Evolutionary conservation across 2,888 invertebrate species (phyloP).

Genomic region (Hybos culiciformis): DNA sequence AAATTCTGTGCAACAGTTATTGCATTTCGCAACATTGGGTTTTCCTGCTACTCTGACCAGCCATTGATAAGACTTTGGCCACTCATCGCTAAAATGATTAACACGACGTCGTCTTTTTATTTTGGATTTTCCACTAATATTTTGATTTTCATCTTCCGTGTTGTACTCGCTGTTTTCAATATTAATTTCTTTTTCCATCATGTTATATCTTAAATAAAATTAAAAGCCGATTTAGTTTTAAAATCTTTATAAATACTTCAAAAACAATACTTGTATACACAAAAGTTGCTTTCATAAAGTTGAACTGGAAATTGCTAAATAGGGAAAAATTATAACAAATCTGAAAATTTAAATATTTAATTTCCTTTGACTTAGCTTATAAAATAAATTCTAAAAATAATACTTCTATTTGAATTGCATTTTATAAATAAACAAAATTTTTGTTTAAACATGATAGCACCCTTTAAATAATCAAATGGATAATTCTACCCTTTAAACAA

Average conservation of each 20-base stretch:
- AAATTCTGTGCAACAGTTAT: no score
- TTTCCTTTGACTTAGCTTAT: no score
- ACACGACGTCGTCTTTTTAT: neutral
- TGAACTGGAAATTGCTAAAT: no score
- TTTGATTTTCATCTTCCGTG: neutral
- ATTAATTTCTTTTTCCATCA: neutral
- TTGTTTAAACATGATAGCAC: no score
- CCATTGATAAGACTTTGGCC: slow-evolving; percentile 1
- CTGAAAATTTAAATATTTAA: no score
- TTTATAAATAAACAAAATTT: no score
- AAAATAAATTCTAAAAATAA: neutral
- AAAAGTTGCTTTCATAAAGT: neutral
- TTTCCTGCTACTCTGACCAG: slow-evolving; percentile 1
- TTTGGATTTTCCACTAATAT: neutral
- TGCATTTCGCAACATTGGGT: neutral
- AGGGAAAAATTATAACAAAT: neutral
- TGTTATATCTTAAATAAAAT: neutral
- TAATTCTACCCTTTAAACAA: no score
- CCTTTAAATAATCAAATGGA: no score
- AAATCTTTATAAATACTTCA: neutral
- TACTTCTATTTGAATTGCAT: neutral
- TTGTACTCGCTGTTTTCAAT: neutral
- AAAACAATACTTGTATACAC: neutral
- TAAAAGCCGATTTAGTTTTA: neutral
- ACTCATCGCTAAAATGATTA: slow-evolving; percentile 1